Evolutionary conservation across 2,888 invertebrate species (phyloP).

Genomic region (Temnothorax ravouxi): DNA sequence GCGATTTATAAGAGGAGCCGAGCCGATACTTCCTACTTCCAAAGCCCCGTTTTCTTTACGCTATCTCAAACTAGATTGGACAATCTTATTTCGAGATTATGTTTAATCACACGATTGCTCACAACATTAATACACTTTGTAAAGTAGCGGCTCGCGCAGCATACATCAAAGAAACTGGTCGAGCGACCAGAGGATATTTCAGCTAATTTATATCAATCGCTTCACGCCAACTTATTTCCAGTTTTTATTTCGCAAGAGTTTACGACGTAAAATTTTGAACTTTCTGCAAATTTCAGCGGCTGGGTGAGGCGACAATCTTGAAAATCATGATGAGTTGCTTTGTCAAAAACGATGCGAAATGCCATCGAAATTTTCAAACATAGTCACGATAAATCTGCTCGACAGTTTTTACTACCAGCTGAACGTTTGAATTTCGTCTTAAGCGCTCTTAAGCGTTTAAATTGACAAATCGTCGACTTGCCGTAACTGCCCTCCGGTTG

Average conservation of each 20-base stretch:
- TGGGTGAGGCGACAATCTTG: background rate
- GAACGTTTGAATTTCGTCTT: background rate
- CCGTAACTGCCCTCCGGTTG: slow-evolving; percentile 22
- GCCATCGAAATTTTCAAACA: background rate
- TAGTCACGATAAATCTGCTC: background rate
- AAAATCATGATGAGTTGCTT: background rate
- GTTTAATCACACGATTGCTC: slow-evolving; percentile 28
- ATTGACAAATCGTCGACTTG: slow-evolving; percentile 21
- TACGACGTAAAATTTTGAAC: background rate
- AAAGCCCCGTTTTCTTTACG: slow-evolving; percentile 21
- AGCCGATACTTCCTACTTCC: too few species aligned
- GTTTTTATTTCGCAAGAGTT: background rate
- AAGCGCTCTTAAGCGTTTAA: background rate
- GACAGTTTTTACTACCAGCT: background rate
- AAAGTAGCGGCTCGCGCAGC: background rate
- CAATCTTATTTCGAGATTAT: slow-evolving; percentile 18
- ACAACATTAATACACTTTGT: slow-evolving; percentile 26
- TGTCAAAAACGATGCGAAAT: background rate
- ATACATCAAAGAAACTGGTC: slow-evolving; percentile 11
- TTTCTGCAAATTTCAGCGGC: background rate
- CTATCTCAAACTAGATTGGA: slow-evolving; percentile 45
- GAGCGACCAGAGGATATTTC: background rate
- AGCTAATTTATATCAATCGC: slow-evolving; percentile 30
- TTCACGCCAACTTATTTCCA: background rate
- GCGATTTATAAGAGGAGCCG: slow-evolving; percentile 27